Percentiles rank a stretch among this genome's conserved stretches.
Conservation (phyloP, 64 coral and sea anemone genomes). For the Anthopleura sola region DNA sequence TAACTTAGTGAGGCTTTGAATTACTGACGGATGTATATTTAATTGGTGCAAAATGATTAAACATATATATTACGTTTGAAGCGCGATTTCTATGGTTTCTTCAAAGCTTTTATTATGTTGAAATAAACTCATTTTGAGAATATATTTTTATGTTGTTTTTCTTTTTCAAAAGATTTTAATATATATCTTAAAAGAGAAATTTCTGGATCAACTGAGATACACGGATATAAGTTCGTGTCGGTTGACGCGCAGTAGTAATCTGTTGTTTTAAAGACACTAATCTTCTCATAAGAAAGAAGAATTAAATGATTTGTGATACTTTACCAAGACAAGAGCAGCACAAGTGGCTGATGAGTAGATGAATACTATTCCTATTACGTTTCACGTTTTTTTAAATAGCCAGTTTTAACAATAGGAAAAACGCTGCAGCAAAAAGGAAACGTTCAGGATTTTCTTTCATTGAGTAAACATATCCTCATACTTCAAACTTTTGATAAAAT, state of each 20-base stretch:
- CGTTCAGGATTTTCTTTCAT: background rate
- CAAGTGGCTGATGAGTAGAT: background rate
- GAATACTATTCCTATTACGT: background rate
- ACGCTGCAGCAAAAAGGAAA: too few relatives aligned
- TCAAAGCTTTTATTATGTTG: too few relatives aligned
- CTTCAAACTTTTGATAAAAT: background rate
- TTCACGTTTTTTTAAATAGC: background rate
- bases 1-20: too few relatives aligned
- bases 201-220: too few relatives aligned
- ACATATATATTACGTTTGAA: too few relatives aligned
- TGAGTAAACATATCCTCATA: background rate
- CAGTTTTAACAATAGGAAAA: background rate
- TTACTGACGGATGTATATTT: too few relatives aligned
- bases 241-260: background rate
- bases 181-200: too few relatives aligned
- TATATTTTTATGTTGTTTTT: too few relatives aligned
- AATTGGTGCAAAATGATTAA: too few relatives aligned
- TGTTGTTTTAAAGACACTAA: background rate
- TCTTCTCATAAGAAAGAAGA: background rate
- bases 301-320: background rate
- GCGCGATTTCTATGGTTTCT: too few relatives aligned
- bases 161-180: too few relatives aligned
- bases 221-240: background rate
- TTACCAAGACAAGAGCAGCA: background rate
- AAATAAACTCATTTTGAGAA: too few relatives aligned